Evolutionary conservation across 2,113 vertebrate genomes (phyloP).

Genomic region (Rostratula benghalensis): DNA sequence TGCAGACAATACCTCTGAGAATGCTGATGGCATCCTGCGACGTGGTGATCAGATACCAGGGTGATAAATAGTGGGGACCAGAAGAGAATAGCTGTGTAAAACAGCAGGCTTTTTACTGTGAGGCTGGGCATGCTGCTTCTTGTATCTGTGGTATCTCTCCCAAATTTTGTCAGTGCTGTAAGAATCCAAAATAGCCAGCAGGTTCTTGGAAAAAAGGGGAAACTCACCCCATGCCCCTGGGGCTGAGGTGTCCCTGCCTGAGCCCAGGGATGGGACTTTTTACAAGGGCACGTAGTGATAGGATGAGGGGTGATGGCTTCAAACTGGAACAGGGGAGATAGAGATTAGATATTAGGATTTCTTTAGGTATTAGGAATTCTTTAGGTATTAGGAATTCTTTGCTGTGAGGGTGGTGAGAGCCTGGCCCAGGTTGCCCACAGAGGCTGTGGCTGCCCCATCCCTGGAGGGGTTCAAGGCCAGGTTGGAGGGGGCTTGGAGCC

Average conservation of each 20-base stretch:
- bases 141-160: accelerated
- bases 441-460: too few species aligned
- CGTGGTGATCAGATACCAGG: accelerated
- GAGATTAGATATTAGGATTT: not conserved
- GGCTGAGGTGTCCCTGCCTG: not conserved
- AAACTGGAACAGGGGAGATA: not conserved
- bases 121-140: not conserved
- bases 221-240: accelerated
- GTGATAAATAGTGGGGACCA: not conserved
- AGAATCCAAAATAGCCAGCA: not conserved
- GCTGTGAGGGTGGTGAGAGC: not conserved
- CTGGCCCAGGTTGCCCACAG: too few species aligned
- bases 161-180: not conserved
- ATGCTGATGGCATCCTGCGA: not conserved
- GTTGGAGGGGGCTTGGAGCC: too few species aligned
- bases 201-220: not conserved
- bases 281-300: not conserved
- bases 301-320: not conserved
- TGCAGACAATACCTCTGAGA: not conserved
- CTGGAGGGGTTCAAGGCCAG: too few species aligned
- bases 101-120: not conserved
- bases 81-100: not conserved
- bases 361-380: not conserved
- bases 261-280: not conserved
- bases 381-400: not conserved